Evolutionary conservation across 2,113 vertebrate genomes (phyloP), one percentile per base, ranked within the genome.

Genomic region (Raja brachyura): DNA sequence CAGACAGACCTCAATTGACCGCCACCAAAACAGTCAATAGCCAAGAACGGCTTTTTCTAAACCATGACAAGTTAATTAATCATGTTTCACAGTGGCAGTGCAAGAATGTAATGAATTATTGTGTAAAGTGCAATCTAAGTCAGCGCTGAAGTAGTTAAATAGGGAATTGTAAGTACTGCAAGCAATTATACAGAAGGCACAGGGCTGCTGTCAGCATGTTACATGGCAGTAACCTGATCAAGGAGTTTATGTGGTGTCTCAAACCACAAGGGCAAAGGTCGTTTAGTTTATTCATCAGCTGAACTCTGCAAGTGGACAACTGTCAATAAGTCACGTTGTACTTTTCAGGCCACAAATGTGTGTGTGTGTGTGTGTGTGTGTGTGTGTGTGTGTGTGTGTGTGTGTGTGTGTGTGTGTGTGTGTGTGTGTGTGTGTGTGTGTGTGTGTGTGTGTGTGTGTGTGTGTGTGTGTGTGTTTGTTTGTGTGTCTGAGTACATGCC

Each of bases 61-160:
- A 61, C 77, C 54, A 86, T 85, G 81, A 85, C 59, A 25, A 61
- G 54, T 86, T 61, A 86, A 56, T n/a, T 61, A 48, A 79, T 79
- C 77, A 20, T 39, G 77, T 79, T 79, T 79, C 33, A 39, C 75
- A 77, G 75, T 7, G 73, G 25, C 25, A 75, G 75, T 25, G 4
- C 39, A 54, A 56, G 3, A 8, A 9, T n/a, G 54, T 61, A 86
- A 86, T 86, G 31, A 61, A n/a, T 86, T 61, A 86, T 25, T 86
- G 22, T 86, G 59, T 86, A 61, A 61, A 61, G 56, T 61, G 7
- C 56, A 86, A 86, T 86, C 61, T n/a, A 86, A 86, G 31, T 86
- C 56, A 86, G 83, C 6, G 14, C 25, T 86, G 83, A 86, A 86
- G 25, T 61, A 13, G 83, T 86, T 86, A 86, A 86, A 28, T 86